phyloP scores from a whole-genome alignment of 2,113 vertebrate species.

The Xyliphius kryptos region DNA sequence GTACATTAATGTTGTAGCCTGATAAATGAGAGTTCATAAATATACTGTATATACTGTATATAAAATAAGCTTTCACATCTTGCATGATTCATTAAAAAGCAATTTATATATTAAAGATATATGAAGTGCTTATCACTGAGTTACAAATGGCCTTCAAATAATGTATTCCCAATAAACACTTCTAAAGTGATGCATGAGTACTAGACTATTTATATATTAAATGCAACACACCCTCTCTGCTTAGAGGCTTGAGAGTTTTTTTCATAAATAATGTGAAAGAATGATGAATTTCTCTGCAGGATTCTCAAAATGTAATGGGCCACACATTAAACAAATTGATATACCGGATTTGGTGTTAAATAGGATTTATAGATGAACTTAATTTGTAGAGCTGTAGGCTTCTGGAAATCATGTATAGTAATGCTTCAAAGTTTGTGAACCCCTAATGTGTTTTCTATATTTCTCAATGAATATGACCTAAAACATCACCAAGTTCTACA shows the following conservation, averaged over 20 bases:
- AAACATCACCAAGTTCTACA: too few species aligned
- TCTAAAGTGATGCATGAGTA: background rate
- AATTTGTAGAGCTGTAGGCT: too few species aligned
- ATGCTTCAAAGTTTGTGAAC: too few species aligned
- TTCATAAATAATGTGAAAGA: slow-evolving; percentile 7
- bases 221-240: background rate
- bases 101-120: background rate
- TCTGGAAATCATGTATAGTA: too few species aligned
- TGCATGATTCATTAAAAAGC: background rate
- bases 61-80: background rate
- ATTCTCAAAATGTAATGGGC: slow-evolving; percentile 14
- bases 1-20: too few species aligned
- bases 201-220: background rate
- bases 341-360: background rate
- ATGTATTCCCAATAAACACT: background rate
- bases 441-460: too few species aligned
- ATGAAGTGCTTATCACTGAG: background rate
- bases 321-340: background rate
- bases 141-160: background rate
- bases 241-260: background rate
- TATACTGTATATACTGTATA: too few species aligned
- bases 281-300: slow-evolving; percentile 20
- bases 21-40: background rate
- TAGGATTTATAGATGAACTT: background rate
- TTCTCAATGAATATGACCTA: too few species aligned